Base-by-base conservation (phyloP, 2,797 vertebrate species). In the Champsocephalus esox region DNA sequence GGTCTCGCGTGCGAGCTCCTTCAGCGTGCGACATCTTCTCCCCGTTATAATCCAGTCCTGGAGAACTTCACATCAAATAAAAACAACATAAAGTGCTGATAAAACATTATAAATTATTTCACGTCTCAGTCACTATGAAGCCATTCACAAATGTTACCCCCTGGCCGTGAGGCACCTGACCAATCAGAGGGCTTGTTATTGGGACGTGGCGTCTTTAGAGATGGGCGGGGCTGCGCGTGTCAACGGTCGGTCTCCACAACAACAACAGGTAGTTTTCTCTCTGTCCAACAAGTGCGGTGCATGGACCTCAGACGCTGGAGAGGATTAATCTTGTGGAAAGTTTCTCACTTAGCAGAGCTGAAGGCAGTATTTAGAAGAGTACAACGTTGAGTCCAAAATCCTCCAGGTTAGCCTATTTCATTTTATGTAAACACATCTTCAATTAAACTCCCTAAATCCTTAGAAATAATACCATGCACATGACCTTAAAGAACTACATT, bases 11-110 rank as follows among this genome's bases (percentile, higher is more conserved):
- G 77, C 90, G 88, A 68, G 79, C 83, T 14, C 82, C 83, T 63
- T 90, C 92, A 9, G 88, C 79, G 76, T 86, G 85, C 82, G 92
- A 94, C 95, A 96, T 96, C 17, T 57, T 89, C 77, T 75, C 69
- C 73, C 63, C 59, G 67, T 88, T 76, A 68, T 70, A 81, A 66
- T 83, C 73, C 84, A 56, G 58, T 56, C 58, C 81, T 2, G 28
- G 21, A 68, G 55, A 77, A 70, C 19, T 75, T 86, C 80, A 87
- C 80, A 71, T 87, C 54, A 28, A 73, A 77, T 73, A 78, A 84
- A 86, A 78, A 79, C 56, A 64, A 81, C 79, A 80, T 77, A 70
- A 83, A 79, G 80, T 72, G 82, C 72, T 3, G 71, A 75, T 77
- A 80, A 89, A 80, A 82, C 91, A 88, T 85, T 45, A 71, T 80